Evolutionary conservation across 2,113 vertebrate genomes (phyloP).

Genomic region (Benitochromis conjunctus): DNA sequence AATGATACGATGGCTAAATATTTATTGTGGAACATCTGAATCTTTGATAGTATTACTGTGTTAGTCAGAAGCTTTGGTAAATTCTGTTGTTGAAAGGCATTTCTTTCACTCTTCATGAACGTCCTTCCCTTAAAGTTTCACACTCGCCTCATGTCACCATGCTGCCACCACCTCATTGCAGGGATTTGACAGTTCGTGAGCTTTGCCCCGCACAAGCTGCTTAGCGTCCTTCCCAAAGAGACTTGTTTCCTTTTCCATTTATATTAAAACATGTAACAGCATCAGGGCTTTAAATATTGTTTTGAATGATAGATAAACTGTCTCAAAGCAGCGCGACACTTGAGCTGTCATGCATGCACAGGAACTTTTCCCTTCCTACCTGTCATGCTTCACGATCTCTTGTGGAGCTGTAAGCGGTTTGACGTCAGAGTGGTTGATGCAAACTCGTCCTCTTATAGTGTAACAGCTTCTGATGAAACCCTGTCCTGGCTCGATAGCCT

Average conservation of each 20-base stretch:
- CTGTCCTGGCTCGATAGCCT: background rate
- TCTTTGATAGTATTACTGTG: background rate
- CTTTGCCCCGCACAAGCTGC: background rate
- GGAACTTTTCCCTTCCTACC: background rate
- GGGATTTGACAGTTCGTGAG: fast-evolving
- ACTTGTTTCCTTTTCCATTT: background rate
- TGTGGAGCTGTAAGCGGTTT: background rate
- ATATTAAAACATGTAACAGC: background rate
- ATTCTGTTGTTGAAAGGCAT: background rate
- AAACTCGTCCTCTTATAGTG: background rate
- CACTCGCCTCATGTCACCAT: fast-evolving
- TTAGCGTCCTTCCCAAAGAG: background rate
- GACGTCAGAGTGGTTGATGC: conserved; percentile 10
- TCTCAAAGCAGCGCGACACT: background rate
- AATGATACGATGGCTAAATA: background rate
- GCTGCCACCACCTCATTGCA: background rate
- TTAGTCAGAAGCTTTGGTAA: background rate
- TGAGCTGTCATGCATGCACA: background rate
- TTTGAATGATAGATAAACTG: background rate
- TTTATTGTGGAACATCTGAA: background rate
- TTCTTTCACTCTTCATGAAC: background rate
- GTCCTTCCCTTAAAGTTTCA: fast-evolving
- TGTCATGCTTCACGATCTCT: background rate
- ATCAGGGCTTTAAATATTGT: background rate
- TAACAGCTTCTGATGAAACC: background rate